phyloP scores from a whole-genome alignment of 2,888 invertebrate species.

The Rambutsinella grinnellia region DNA sequence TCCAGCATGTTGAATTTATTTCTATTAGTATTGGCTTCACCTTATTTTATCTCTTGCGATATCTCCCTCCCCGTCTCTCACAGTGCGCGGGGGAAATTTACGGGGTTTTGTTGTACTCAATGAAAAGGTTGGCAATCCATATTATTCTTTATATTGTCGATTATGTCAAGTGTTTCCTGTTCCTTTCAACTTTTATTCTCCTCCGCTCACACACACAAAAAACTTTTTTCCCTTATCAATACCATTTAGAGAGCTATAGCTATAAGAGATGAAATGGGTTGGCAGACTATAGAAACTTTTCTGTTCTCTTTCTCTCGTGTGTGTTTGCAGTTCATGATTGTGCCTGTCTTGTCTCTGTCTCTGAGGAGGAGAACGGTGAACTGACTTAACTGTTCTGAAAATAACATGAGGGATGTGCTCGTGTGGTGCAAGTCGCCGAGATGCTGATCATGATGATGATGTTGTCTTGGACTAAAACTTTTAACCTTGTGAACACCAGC shows the following conservation, averaged over 20 bases:
- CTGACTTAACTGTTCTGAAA: neutral
- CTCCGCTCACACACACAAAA: neutral
- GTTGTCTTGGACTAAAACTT: constrained; percentile 17
- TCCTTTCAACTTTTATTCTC: neutral
- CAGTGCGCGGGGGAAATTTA: neutral
- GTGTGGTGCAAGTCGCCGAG: neutral
- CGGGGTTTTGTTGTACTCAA: neutral
- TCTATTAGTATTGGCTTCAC: constrained; percentile 2
- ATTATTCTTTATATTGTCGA: constrained; percentile 14
- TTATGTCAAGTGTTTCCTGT: constrained; percentile 19
- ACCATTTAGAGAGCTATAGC: too few species aligned
- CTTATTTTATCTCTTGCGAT: constrained; percentile 1
- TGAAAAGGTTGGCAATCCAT: neutral
- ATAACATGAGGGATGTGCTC: neutral
- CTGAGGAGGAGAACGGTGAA: neutral
- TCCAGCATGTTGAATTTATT: constrained; percentile 6
- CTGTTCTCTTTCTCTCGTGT: neutral
- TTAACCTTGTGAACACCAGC: constrained; percentile 14
- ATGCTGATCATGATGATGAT: neutral
- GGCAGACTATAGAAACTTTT: too few species aligned
- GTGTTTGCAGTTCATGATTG: neutral
- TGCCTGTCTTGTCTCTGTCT: neutral
- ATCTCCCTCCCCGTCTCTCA: neutral
- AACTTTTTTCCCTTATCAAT: neutral
- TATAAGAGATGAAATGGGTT: too few species aligned